Conservation (phyloP, 2,888 invertebrate genomes). For the Dasypogon diadema region DNA sequence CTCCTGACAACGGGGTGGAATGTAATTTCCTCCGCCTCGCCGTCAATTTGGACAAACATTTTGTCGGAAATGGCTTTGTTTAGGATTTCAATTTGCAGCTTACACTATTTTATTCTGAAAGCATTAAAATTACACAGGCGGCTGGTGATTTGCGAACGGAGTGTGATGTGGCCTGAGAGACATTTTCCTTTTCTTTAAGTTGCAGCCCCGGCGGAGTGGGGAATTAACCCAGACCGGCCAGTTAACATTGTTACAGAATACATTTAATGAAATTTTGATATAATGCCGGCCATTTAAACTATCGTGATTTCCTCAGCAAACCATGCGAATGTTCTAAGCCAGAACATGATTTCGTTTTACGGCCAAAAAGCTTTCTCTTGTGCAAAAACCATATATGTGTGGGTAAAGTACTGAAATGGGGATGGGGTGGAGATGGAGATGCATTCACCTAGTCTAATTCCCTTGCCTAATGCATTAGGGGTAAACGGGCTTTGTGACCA, state of each 20-base stretch:
- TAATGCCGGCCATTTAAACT: conserved; percentile 18
- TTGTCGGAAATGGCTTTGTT: conserved; percentile 33
- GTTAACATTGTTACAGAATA: conserved; percentile 3
- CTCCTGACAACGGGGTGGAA: background rate
- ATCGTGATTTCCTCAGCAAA: conserved; percentile 37
- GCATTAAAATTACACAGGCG: background rate
- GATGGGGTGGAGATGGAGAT: conserved; percentile 1
- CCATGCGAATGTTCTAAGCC: conserved; percentile 38
- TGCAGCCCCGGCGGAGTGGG: background rate
- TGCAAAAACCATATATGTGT: conserved; percentile 31
- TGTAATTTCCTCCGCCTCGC: background rate
- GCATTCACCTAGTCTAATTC: background rate
- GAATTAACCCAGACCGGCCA: background rate
- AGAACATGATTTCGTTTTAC: conserved; percentile 45
- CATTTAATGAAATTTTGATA: conserved; percentile 24
- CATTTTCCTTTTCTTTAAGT: background rate
- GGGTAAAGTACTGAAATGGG: background rate
- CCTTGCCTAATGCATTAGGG: conserved; percentile 10
- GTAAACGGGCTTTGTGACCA: background rate
- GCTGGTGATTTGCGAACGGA: background rate
- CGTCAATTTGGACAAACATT: conserved; percentile 28
- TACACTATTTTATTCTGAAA: conserved; percentile 4
- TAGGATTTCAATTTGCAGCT: conserved; percentile 33
- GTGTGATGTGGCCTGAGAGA: too few species aligned
- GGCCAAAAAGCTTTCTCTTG: conserved; percentile 44